These are phyloP conservation scores for Hemibagrus guttatus DNA, from an alignment of 2,797 vertebrate genomes.

Conservation along the genomic window DNA sequence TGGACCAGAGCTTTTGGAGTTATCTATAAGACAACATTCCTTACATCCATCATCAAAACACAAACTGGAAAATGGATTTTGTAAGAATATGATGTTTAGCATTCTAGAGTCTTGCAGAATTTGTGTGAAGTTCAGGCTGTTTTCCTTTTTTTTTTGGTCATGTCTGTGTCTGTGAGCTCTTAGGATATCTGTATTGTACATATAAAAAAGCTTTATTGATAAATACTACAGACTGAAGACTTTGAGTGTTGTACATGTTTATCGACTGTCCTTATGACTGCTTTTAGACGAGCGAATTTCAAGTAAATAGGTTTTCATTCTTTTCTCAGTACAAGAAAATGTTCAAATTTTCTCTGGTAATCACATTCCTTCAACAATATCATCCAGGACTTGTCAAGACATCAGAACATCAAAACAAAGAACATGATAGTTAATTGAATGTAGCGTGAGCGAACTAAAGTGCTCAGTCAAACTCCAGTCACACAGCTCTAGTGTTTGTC, in stretches of 20 bases:
- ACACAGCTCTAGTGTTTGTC: slow-evolving; percentile 35
- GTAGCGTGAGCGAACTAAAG: slow-evolving; percentile 46
- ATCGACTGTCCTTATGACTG: background rate
- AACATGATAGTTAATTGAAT: slow-evolving; percentile 15
- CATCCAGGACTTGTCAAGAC: background rate
- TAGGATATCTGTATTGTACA: background rate
- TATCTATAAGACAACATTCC: background rate
- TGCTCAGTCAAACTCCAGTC: slow-evolving; percentile 21
- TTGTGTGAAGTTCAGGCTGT: background rate
- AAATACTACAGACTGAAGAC: background rate
- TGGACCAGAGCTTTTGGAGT: background rate
- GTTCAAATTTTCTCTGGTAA: background rate
- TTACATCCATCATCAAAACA: background rate
- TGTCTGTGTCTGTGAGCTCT: background rate
- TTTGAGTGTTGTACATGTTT: background rate
- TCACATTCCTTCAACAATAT: background rate
- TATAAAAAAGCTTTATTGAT: background rate
- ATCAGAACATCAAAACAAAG: background rate
- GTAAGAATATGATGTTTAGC: background rate
- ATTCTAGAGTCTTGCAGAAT: background rate
- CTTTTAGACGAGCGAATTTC: background rate
- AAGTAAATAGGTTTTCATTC: background rate
- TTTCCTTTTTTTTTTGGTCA: background rate
- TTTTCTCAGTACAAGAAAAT: background rate
- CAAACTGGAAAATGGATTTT: background rate